These are phyloP conservation scores for Eulemur rubriventer DNA, from an alignment of 2,797 vertebrate species.

Conservation along the genomic window DNA sequence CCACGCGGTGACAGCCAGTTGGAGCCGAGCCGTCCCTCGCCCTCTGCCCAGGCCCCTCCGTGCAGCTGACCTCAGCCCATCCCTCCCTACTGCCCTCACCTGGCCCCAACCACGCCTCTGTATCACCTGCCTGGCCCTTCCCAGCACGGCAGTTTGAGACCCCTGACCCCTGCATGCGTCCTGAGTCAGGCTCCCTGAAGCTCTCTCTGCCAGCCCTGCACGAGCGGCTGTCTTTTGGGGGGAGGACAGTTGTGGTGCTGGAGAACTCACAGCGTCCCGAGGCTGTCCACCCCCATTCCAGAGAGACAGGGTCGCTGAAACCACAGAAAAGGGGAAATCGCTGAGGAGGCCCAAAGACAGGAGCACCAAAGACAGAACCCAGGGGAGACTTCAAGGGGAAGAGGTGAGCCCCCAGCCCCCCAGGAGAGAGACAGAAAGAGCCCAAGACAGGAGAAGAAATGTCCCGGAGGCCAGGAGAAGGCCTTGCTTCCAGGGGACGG, in stretches of 20 bases:
- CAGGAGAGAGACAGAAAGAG: not conserved
- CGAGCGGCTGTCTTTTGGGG: fast-evolving
- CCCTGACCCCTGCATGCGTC: not conserved
- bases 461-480: not conserved
- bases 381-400: not conserved
- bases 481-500: not conserved
- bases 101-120: not conserved
- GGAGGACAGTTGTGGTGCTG: not conserved
- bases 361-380: not conserved
- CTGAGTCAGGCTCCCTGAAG: not conserved
- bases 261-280: not conserved
- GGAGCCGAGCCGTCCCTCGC: not conserved
- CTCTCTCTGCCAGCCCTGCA: not conserved
- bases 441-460: not conserved
- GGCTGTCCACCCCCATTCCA: not conserved
- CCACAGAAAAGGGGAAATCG: not conserved
- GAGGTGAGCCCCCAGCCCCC: not conserved
- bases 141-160: not conserved
- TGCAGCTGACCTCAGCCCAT: too few relatives aligned
- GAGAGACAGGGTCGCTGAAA: not conserved
- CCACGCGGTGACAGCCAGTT: fast-evolving
- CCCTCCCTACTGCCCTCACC: not conserved
- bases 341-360: not conserved
- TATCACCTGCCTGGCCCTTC: not conserved
- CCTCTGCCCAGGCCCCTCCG: not conserved